Conservation (phyloP, 2,888 invertebrate genomes). For the Dermolepida albohirtum region DNA sequence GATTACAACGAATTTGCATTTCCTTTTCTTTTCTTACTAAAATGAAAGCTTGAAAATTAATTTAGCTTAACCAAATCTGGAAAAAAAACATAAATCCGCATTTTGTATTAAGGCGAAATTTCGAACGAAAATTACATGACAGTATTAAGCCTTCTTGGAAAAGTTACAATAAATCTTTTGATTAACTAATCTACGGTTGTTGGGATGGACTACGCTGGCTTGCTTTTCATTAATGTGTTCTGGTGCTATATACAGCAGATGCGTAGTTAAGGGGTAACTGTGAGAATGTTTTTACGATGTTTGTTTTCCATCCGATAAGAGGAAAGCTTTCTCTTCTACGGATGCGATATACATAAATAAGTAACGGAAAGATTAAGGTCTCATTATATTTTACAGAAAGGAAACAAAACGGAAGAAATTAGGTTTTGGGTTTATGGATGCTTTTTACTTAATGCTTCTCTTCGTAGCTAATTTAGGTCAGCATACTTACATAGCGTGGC, state of each 20-base stretch:
- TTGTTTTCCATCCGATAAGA: slow-evolving; percentile 19
- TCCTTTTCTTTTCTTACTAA: neutral
- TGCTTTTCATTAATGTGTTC: slow-evolving; percentile 8
- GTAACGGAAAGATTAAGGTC: slow-evolving; percentile 15
- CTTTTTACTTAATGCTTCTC: neutral
- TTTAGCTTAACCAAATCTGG: slow-evolving; percentile 11
- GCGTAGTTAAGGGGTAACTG: neutral
- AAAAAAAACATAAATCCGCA: slow-evolving; percentile 21
- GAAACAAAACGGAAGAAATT: slow-evolving; percentile 13
- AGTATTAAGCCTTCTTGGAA: slow-evolving; percentile 25
- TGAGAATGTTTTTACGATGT: neutral
- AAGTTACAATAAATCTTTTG: slow-evolving; percentile 33
- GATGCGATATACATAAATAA: slow-evolving; percentile 18
- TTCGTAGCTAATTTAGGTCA: no score
- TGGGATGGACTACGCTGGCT: slow-evolving; percentile 15
- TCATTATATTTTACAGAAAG: slow-evolving; percentile 4
- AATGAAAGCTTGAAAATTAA: slow-evolving; percentile 30
- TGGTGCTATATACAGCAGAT: slow-evolving; percentile 1
- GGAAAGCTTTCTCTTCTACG: neutral
- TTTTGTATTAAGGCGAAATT: slow-evolving; percentile 14
- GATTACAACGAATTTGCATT: neutral
- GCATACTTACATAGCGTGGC: no score
- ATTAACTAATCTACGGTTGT: slow-evolving; percentile 26
- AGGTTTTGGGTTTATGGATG: neutral
- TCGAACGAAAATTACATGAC: slow-evolving; percentile 27